phyloP scores from a whole-genome alignment of 1,140 invertebrate species.

The Lepeophtheirus salmonis region DNA sequence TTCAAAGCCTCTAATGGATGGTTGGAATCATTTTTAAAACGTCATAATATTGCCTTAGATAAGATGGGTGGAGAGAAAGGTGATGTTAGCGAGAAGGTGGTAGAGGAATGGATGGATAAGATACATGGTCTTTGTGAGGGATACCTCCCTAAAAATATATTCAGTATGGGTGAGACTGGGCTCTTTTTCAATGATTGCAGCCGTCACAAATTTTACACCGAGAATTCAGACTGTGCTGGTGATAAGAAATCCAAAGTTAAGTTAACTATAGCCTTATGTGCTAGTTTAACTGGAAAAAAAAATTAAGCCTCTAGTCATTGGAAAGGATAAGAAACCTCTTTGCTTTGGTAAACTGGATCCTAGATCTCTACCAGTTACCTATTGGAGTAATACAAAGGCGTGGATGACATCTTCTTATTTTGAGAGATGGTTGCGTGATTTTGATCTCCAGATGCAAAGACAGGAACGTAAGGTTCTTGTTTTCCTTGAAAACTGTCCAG shows the following conservation, averaged over 20 bases:
- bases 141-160: neutral
- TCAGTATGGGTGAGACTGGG: neutral
- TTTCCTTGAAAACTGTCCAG: no score
- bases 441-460: no score
- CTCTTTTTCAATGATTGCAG: neutral
- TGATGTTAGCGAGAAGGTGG: neutral
- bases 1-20: neutral
- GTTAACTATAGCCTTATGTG: neutral
- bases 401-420: no score
- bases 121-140: neutral
- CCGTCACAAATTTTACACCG: neutral
- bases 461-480: no score
- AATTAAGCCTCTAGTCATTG: neutral
- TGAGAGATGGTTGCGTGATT: no score
- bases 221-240: neutral
- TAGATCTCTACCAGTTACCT: no score
- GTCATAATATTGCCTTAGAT: neutral
- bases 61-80: neutral
- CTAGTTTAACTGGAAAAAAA: neutral
- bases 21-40: neutral
- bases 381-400: no score
- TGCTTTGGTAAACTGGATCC: no score
- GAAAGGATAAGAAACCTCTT: no score
- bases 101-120: neutral
- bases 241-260: neutral